phyloP scores from a whole-genome alignment of 2,113 vertebrate genomes.

The Scatophagus argus region DNA sequence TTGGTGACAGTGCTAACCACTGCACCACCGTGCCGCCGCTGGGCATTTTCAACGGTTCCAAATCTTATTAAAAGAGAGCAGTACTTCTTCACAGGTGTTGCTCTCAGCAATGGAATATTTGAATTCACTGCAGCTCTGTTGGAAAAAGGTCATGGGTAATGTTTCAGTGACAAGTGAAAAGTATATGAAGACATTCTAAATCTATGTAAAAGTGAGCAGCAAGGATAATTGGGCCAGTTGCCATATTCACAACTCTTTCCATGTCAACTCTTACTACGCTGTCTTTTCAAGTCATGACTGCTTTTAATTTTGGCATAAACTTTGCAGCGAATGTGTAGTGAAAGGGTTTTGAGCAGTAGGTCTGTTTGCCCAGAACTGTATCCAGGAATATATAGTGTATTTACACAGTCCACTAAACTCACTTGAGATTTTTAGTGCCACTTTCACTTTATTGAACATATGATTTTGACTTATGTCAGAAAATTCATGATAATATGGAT shows the following conservation, averaged over 20 bases:
- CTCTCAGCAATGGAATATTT: constrained; percentile 12
- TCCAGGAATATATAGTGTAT: background rate
- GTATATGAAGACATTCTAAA: constrained; percentile 7
- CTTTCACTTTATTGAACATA: background rate
- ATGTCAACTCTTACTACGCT: too few relatives aligned
- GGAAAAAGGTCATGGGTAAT: constrained; percentile 16
- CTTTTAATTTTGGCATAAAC: background rate
- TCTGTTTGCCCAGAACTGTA: background rate
- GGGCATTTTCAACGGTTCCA: constrained; percentile 7
- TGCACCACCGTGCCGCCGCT: too few relatives aligned
- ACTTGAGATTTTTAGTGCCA: too few relatives aligned
- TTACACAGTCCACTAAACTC: too few relatives aligned
- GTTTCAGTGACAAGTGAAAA: constrained; percentile 23
- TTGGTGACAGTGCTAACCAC: too few relatives aligned
- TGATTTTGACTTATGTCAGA: background rate
- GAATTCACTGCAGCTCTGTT: constrained; percentile 1
- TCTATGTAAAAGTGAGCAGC: background rate
- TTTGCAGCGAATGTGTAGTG: background rate
- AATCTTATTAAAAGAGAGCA: constrained; percentile 6
- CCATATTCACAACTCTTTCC: background rate
- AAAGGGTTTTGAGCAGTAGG: background rate
- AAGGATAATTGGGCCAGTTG: background rate
- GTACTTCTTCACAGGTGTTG: background rate
- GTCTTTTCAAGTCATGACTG: too few relatives aligned
- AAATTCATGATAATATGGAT: too few relatives aligned